Evolutionary conservation across 2,888 invertebrate species (phyloP).

Genomic region (Drosophila paucipuncta): DNA sequence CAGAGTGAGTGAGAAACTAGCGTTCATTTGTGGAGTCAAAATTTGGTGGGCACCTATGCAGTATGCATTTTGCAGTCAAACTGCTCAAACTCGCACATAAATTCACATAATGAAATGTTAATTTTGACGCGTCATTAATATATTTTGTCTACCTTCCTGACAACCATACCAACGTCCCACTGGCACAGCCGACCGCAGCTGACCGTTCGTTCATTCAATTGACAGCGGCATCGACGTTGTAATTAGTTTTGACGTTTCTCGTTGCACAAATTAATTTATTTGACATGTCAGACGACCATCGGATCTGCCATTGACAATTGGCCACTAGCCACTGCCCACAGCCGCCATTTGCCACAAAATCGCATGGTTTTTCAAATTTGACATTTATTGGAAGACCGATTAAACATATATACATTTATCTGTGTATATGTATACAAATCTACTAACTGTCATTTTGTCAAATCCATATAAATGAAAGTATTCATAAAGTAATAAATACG

Average conservation of each 20-base stretch:
- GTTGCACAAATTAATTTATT: constrained; percentile 85
- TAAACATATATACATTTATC: constrained; percentile 45
- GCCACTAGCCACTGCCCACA: constrained; percentile 44
- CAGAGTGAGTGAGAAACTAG: not conserved
- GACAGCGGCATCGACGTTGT: constrained; percentile 75
- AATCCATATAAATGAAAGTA: not conserved
- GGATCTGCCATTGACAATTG: constrained; percentile 65
- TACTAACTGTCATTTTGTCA: constrained; percentile 13
- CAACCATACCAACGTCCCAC: constrained; percentile 8
- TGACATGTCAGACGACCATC: constrained; percentile 78
- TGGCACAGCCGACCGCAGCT: constrained; percentile 32
- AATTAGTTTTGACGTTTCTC: constrained; percentile 84
- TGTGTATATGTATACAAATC: constrained; percentile 11
- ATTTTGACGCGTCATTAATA: constrained; percentile 85
- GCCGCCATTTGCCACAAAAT: constrained; percentile 43
- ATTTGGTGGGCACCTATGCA: not conserved
- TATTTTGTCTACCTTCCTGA: constrained; percentile 72
- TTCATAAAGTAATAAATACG: not conserved
- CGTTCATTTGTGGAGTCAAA: not conserved
- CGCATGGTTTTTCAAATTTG: constrained; percentile 65
- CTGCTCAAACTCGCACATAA: constrained; percentile 39
- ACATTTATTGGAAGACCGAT: constrained; percentile 71
- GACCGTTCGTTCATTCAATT: constrained; percentile 52
- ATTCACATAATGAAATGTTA: constrained; percentile 83
- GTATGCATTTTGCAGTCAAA: constrained; percentile 36